Percentiles rank a stretch among this genome's conserved stretches.
Conservation (phyloP, 2,888 invertebrate species). For the Dynastes tityus region DNA sequence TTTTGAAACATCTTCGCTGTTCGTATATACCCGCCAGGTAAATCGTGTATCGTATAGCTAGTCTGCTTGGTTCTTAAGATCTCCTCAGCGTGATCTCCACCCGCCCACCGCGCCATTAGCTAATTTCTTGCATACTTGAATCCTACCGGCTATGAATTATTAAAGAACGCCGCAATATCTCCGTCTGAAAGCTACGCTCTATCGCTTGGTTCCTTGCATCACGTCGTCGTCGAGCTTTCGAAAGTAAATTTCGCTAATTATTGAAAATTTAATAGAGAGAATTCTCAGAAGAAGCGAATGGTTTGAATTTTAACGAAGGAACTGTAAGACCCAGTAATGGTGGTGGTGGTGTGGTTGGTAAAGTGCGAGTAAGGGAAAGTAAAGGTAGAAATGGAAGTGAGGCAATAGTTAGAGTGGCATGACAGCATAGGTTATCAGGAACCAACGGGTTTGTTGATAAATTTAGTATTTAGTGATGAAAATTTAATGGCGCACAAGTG, state of each 20-base stretch:
- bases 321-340: background rate
- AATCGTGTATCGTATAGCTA: too few relatives aligned
- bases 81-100: too few relatives aligned
- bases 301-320: constrained; percentile 1
- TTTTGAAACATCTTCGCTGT: too few relatives aligned
- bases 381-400: too few relatives aligned
- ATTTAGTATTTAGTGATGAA: too few relatives aligned
- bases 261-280: constrained; percentile 4
- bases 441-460: too few relatives aligned
- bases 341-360: background rate
- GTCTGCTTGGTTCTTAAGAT: too few relatives aligned
- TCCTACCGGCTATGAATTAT: background rate
- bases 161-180: background rate
- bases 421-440: too few relatives aligned
- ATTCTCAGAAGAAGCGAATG: background rate
- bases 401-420: too few relatives aligned
- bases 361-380: too few relatives aligned
- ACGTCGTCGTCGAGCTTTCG: background rate
- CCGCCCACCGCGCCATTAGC: background rate
- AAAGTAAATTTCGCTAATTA: constrained; percentile 7
- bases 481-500: too few relatives aligned
- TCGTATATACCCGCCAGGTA: too few relatives aligned
- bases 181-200: background rate
- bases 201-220: background rate
- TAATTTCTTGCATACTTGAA: constrained; percentile 6